Base-by-base conservation (phyloP, 2,113 vertebrate species). In the Beaufortia kweichowensis region DNA sequence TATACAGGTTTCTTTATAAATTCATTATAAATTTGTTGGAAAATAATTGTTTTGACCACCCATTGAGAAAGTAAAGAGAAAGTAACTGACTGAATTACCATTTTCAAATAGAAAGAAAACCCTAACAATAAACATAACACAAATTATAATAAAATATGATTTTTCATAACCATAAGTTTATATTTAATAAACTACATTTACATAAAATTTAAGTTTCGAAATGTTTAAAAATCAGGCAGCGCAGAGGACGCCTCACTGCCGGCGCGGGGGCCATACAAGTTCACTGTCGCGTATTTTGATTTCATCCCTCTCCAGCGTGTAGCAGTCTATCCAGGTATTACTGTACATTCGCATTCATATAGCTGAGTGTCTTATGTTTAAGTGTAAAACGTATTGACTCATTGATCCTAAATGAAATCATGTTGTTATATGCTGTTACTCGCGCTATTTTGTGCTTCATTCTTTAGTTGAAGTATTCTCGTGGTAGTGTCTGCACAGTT, bases 221-320 rank as follows among this genome's bases (percentile, higher is more conserved):
- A n/a, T n/a, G 11, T 29, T 14, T 8, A 11, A 63, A 19, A 4
- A 15, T 21, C 81, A 78, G 85, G 85, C 85, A 81, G 12, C 21
- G 26, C 12, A 17, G 14, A 65, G 64, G 81, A 26, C 85, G 46
- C 41, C 85, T 56, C 29, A 46, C 2, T 0, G 0, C 26, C 14
- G 3, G 1, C 17, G 15, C 3, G 43, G 81, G 85, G 83, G 76
- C 72, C 75, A 81, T 76, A 65, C 75, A 23, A 7, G 5, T 48
- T 66, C 64, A 11, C 28, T 19, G 83, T 65, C 77, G 79, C 81
- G 53, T 67, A 57, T 66, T 77, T 48, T 75, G 4, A 55, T 24
- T 61, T 63, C 48, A 50, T 41, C 50, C 26, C 71, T 43, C 29
- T n/a, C n/a, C n/a, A n/a, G 19, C 28, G 33, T 5, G n/a, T 14